A percentile compares a stretch with the other conserved stretches of the same genome.
phyloP scores from a whole-genome alignment of 2,888 invertebrate genomes.

The Muschampia plurimacula region DNA sequence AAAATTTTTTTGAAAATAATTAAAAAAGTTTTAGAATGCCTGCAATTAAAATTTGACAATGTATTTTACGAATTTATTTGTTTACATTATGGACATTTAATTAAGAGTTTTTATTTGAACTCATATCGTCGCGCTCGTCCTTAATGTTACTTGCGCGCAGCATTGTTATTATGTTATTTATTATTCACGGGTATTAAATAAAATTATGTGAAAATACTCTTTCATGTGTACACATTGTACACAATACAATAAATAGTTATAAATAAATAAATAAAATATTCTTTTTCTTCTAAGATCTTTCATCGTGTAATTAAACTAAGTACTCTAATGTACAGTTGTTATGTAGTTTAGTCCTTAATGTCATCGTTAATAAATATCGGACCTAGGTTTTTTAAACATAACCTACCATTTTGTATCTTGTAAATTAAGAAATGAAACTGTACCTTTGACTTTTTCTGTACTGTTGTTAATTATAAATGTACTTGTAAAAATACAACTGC shows the following conservation, averaged over 20 bases:
- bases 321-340: background rate
- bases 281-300: background rate
- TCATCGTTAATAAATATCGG: conserved; percentile 4
- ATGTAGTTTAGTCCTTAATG: background rate
- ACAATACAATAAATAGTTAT: too few relatives aligned
- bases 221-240: too few relatives aligned
- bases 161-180: conserved; percentile 6
- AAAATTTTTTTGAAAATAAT: too few relatives aligned
- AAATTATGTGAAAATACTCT: background rate
- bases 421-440: conserved; percentile 27
- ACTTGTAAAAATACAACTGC: conserved; percentile 17
- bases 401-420: conserved; percentile 28
- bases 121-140: too few relatives aligned
- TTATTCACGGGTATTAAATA: conserved; percentile 29
- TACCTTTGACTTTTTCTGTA: conserved; percentile 29
- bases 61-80: too few relatives aligned
- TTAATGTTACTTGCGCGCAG: background rate
- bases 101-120: too few relatives aligned
- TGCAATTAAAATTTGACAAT: too few relatives aligned
- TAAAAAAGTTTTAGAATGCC: too few relatives aligned
- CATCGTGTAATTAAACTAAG: background rate
- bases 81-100: too few relatives aligned
- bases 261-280: too few relatives aligned
- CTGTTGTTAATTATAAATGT: background rate
- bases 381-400: conserved; percentile 25